phyloP scores from a whole-genome alignment of 2,113 vertebrate species.

The Labeo catla region DNA sequence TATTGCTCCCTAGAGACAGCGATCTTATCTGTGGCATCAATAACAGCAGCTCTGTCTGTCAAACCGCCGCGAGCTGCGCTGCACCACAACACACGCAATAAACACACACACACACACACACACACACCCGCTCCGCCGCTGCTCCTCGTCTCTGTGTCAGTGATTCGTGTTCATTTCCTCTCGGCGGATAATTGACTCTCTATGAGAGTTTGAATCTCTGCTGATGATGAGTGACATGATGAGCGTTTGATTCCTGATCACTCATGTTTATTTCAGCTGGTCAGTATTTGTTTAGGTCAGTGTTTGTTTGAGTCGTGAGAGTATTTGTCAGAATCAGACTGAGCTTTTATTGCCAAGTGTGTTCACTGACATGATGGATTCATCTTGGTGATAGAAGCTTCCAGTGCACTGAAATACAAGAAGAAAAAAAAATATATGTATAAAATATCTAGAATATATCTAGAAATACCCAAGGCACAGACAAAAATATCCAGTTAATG shows the following conservation, averaged over 20 bases:
- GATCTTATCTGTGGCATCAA: conserved; percentile 73
- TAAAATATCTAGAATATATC: not conserved
- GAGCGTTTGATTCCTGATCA: not conserved
- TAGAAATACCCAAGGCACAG: not conserved
- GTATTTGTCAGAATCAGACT: not conserved
- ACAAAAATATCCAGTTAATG: not conserved
- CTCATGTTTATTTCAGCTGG: not conserved
- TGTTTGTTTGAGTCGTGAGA: not conserved
- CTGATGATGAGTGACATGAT: not conserved
- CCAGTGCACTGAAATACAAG: not conserved
- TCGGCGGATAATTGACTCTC: not conserved
- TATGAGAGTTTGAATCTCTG: not conserved
- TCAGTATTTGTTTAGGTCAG: not conserved
- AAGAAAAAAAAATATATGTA: not conserved
- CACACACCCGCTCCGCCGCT: not conserved
- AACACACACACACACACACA: not conserved
- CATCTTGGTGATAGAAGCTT: not conserved
- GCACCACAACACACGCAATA: not conserved
- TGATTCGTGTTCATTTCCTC: not conserved
- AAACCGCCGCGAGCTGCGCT: conserved; percentile 40
- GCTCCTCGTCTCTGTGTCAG: not conserved
- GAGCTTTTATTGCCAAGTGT: not conserved
- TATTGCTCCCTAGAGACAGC: conserved; percentile 66
- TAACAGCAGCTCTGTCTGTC: conserved; percentile 71
- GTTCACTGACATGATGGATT: not conserved